Percentiles rank a stretch among this genome's conserved stretches.
Evolutionary conservation across 1,140 invertebrate genomes (phyloP).

Genomic region (Pseudomyrmex pallidus): DNA sequence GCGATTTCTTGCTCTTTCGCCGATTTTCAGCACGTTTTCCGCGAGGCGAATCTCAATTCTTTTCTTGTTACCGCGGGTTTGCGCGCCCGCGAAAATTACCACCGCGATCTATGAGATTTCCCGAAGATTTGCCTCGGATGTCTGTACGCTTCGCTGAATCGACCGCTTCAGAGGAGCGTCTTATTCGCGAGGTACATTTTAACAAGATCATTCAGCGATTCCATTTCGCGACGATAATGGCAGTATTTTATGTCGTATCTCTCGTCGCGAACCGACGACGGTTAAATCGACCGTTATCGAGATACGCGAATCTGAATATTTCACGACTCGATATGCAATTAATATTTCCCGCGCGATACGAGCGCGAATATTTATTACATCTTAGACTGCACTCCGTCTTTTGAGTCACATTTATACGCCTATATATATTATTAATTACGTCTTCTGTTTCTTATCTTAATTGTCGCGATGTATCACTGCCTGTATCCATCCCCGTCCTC

Average conservation of each 20-base stretch:
- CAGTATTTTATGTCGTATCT: conserved; percentile 49
- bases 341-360: neutral
- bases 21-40: conserved; percentile 31
- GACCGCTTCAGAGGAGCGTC: conserved; percentile 15
- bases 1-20: neutral
- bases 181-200: conserved; percentile 50
- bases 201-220: conserved; percentile 36
- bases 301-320: conserved; percentile 47
- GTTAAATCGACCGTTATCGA: conserved; percentile 55
- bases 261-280: conserved; percentile 32
- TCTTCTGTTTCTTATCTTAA: conserved; percentile 2
- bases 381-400: neutral
- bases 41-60: conserved; percentile 4
- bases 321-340: conserved; percentile 38
- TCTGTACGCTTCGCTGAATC: conserved; percentile 9
- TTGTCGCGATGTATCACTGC: neutral
- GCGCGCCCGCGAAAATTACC: neutral
- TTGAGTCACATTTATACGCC: neutral
- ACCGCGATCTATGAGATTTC: conserved; percentile 42
- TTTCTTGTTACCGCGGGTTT: conserved; percentile 23
- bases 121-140: conserved; percentile 1
- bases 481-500: neutral
- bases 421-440: neutral
- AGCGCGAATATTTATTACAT: neutral
- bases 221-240: conserved; percentile 31